Base-by-base conservation (phyloP, 1,140 invertebrate genomes). In the Drosophila fuyamai region DNA sequence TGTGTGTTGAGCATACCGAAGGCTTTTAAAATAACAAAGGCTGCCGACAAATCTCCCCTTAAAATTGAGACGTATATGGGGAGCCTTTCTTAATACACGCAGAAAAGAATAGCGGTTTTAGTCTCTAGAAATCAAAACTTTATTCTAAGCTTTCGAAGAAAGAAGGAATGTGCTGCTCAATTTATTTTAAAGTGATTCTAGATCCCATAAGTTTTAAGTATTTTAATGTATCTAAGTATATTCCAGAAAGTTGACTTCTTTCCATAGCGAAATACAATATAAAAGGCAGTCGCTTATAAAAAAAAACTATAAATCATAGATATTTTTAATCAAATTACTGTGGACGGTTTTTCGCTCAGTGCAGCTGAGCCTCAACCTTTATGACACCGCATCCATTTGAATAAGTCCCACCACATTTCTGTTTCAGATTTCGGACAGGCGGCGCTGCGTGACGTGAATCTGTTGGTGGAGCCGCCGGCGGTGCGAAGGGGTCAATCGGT, bases 401-500 rank as follows among this genome's bases (percentile, higher is more conserved):
- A 80, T 83, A 88, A 89, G 79, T 74, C 76, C 55, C 68, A 12
- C 14, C n/a, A 18, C 62, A 13, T n/a, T 12, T 29, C 62, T 56
- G 23, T 84, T 81, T 16, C 83, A 92, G 92, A 91, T 83, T 71
- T 77, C 16, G 62, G 79, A 6, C 72, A 91, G 55, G 92, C 86
- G 29, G 80, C 84, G 29, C 71, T 94, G 46, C 92, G 93, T 14
- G 93, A 94, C 90, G 93, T 94, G 13, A 92, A 92, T 63, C 91
- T 94, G 16, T 75, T 93, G 9, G 92, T 94, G 8, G 89, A 94
- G 48, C 94, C 94, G 8, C 71, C 94, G 23, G 93, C 93, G 5
- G 96, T 96, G 16, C 94, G 95, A 73, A 93, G 94, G 60, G 96
- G 95, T 32, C 94, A 95, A 16, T 94, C 94, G 51, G 96, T 94